Base-by-base conservation (phyloP, 1,140 invertebrate species). In the Calycopis cecrops region DNA sequence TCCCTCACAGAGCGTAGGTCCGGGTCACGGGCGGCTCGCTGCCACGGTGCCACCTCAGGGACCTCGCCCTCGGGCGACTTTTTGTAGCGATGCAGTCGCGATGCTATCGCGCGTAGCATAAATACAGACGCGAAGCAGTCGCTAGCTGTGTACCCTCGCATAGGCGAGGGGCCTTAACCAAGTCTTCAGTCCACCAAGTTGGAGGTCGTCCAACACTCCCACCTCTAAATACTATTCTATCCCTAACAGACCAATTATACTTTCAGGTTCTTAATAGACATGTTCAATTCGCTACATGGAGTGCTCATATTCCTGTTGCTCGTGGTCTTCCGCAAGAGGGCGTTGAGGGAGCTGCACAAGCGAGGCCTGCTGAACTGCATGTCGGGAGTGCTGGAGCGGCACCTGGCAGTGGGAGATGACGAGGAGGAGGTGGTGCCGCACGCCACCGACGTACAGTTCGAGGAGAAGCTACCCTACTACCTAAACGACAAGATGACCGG, bases 291-390 rank as follows among this genome's bases (percentile, higher is more conserved):
- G 1, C 63, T 92, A 0, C 90, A 92, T 83, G 92, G 92, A 0
- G 52, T 91, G 4, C 64, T 92, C 18, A 91, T 92, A 61, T 92
- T 93, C 64, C 47, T 92, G 0, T 47, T 92, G 2, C 59, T 92
- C 33, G 90, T 93, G 0, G 82, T 89, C 1, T 88, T 87, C 33
- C 76, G 92, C 0, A 88, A 87, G 58, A 78, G 89, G 35, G 91
- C 90, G 0, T 66, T 90, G 8, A 89, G 90, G 37, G 77, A 85
- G 0, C 62, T 93, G 59, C 62, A 71, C 12, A 69, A 63, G 40
- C 60, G 57, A 8, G 76, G 77, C 11, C 69, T 62, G 59, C 49
- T 82, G 37, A 60, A 68, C 11, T 71, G 66, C 14, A 50, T 71
- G 3, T 60, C 67, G 3, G 61, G 59, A 8, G 8, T 35, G 1